phyloP scores from a whole-genome alignment of 2,888 invertebrate genomes.

The Agrilus biguttatus region DNA sequence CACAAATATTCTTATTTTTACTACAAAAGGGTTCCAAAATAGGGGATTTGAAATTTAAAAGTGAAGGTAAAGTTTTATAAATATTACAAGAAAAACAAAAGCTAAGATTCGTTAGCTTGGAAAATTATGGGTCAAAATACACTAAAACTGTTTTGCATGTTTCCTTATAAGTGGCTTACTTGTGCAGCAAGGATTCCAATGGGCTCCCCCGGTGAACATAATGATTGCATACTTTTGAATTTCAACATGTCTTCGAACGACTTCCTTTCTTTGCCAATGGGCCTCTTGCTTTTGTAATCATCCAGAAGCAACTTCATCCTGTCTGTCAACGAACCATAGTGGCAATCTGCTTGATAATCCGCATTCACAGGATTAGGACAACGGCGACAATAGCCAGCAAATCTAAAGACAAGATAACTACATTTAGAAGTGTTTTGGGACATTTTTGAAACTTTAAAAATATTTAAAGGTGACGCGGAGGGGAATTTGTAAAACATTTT shows the following conservation, averaged over 20 bases:
- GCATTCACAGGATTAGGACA: constrained; percentile 67
- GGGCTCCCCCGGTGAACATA: constrained; percentile 86
- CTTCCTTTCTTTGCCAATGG: constrained; percentile 7
- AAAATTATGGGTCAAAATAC: no score
- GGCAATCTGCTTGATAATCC: constrained; percentile 53
- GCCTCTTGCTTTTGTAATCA: constrained; percentile 31
- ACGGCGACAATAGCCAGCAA: constrained; percentile 17
- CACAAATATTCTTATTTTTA: no score
- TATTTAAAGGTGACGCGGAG: no score
- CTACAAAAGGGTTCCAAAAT: no score
- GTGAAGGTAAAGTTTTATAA: no score
- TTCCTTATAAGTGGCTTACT: constrained; percentile 14
- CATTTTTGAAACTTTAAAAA: no score
- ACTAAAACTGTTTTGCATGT: no score
- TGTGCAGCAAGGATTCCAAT: constrained; percentile 95
- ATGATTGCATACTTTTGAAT: constrained; percentile 59
- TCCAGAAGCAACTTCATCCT: constrained; percentile 54
- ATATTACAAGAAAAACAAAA: no score
- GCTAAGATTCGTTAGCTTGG: no score
- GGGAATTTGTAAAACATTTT: no score
- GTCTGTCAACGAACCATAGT: constrained; percentile 78
- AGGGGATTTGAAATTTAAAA: no score
- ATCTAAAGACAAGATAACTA: constrained; percentile 11
- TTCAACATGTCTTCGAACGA: constrained; percentile 57
- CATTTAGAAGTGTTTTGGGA: no score